Conservation (phyloP, 2,888 invertebrate genomes). For the Aleiodes leptofemur region DNA sequence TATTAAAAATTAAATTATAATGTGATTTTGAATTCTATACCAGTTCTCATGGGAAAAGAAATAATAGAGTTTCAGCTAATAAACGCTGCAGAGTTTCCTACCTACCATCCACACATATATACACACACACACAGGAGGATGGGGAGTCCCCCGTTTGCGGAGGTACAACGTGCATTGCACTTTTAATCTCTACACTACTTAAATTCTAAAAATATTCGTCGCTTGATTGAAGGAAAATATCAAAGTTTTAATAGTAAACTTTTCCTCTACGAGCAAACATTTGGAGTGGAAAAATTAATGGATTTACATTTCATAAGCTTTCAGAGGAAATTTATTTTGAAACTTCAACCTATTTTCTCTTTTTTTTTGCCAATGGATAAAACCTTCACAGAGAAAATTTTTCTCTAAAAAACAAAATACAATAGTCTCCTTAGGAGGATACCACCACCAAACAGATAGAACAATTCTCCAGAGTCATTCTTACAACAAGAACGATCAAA, state of each 20-base stretch:
- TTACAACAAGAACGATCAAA: background rate
- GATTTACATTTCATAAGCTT: background rate
- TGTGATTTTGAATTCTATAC: slow-evolving; percentile 6
- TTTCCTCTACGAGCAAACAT: background rate
- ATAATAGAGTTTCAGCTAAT: slow-evolving; percentile 24
- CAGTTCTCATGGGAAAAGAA: background rate
- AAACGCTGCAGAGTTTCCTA: slow-evolving; percentile 2
- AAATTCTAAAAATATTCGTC: background rate
- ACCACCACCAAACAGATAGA: background rate
- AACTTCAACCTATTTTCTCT: background rate
- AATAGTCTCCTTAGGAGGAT: background rate
- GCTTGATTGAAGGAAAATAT: slow-evolving; percentile 4
- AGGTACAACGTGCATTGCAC: slow-evolving; percentile 20
- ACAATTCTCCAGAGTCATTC: background rate
- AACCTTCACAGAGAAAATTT: too few species aligned
- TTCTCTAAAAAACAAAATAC: too few species aligned
- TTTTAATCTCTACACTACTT: background rate
- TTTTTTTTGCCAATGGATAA: background rate
- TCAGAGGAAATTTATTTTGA: too few species aligned
- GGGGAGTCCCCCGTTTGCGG: slow-evolving; percentile 1
- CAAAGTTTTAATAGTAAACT: background rate
- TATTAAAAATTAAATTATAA: slow-evolving; percentile 14
- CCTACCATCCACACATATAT: too few species aligned
- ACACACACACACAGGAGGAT: background rate
- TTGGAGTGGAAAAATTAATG: background rate